Percentiles rank a stretch among this genome's conserved stretches.
Evolutionary conservation across 2,797 vertebrate species (phyloP).

Genomic region (Platalea minor): DNA sequence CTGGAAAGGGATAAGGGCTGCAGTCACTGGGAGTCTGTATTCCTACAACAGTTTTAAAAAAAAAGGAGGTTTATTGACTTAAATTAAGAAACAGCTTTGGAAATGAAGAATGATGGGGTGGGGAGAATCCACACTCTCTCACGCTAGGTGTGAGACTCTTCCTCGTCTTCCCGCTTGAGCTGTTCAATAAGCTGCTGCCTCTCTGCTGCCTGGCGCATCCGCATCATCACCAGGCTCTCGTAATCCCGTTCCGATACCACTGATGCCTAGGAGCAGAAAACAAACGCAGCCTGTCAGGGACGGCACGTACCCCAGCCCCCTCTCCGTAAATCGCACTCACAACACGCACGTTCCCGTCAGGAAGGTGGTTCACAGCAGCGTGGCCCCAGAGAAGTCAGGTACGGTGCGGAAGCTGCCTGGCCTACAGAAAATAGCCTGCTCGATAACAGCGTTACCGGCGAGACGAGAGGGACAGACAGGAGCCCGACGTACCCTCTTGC

Average conservation of each 20-base stretch:
- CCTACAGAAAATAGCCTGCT: background rate
- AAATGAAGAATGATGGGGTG: background rate
- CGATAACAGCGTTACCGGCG: fast-evolving
- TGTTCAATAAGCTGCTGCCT: conserved; percentile 89
- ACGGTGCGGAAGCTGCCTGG: background rate
- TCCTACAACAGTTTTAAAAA: background rate
- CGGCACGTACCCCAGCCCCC: fast-evolving
- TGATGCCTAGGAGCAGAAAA: conserved; percentile 70
- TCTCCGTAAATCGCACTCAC: background rate
- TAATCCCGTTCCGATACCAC: conserved; percentile 88
- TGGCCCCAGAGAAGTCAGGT: background rate
- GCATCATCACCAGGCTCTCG: conserved; percentile 97
- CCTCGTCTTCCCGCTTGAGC: conserved; percentile 86
- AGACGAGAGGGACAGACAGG: background rate
- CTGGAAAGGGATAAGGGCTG: background rate
- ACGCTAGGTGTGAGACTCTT: conserved; percentile 65
- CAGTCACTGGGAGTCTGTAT: background rate
- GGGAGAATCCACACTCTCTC: background rate
- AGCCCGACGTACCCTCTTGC: background rate
- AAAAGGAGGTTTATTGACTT: conserved; percentile 70
- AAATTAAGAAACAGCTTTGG: conserved; percentile 44
- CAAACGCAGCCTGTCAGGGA: fast-evolving
- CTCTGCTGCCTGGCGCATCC: conserved; percentile 93
- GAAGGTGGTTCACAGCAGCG: fast-evolving
- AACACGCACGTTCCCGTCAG: fast-evolving